phyloP scores from a whole-genome alignment of 2,888 invertebrate species.

The Trichogramma dendrolimi region DNA sequence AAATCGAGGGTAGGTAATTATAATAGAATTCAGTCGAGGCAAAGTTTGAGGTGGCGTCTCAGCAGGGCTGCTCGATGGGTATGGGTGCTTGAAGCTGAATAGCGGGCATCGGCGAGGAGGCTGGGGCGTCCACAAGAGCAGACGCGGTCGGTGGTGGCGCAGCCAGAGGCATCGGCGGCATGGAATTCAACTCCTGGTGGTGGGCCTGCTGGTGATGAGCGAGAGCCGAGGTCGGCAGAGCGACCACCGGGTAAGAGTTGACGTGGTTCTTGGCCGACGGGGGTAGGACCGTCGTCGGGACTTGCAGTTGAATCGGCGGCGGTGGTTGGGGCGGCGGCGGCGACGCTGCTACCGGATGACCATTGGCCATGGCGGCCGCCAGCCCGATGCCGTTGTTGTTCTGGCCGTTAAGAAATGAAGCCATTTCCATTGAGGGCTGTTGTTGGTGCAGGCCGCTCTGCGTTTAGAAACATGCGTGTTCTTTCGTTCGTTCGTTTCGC shows the following conservation, averaged over 20 bases:
- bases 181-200: slow-evolving; percentile 10
- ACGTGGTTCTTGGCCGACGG: too few relatives aligned
- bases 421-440: slow-evolving; percentile 51
- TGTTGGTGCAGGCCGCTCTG: slow-evolving; percentile 44
- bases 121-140: not conserved
- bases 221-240: too few relatives aligned
- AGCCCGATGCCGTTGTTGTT: slow-evolving; percentile 47
- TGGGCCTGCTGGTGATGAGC: not conserved
- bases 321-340: not conserved
- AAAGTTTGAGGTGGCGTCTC: not conserved
- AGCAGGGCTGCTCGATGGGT: slow-evolving; percentile 15
- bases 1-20: too few relatives aligned
- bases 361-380: not conserved
- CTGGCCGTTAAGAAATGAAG: slow-evolving; percentile 51
- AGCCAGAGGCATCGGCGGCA: not conserved
- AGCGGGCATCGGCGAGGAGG: slow-evolving; percentile 7
- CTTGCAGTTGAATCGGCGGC: not conserved
- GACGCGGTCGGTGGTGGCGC: not conserved
- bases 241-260: too few relatives aligned
- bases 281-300: too few relatives aligned
- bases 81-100: slow-evolving; percentile 13
- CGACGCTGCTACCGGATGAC: not conserved
- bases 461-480: slow-evolving; percentile 52
- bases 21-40: too few relatives aligned
- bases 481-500: slow-evolving; percentile 42